Conservation (phyloP, 2,888 invertebrate genomes). For the Lamellibrachia columna region DNA sequence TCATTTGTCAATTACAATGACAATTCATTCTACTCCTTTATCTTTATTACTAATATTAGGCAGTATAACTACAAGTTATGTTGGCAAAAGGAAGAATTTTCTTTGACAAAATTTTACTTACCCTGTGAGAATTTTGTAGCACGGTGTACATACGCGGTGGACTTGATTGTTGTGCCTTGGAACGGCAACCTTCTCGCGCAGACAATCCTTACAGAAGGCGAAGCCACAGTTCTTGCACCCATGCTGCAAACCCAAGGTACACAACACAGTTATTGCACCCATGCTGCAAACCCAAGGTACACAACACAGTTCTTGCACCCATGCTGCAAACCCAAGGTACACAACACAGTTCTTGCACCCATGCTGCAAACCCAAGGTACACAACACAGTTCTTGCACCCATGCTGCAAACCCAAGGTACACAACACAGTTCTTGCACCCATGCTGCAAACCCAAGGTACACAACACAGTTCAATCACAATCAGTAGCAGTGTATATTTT, state of each 20-base stretch:
- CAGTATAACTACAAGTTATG: no score
- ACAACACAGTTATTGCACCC: neutral
- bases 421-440: no score
- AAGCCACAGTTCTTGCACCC: conserved; percentile 86
- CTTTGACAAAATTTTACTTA: conserved; percentile 38
- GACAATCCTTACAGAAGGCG: conserved; percentile 84
- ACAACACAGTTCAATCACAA: neutral
- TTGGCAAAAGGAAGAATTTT: no score
- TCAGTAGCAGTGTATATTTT: no score
- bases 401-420: neutral
- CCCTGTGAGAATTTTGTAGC: conserved; percentile 66
- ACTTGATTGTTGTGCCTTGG: conserved; percentile 73
- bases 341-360: conserved; percentile 73
- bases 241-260: conserved; percentile 70
- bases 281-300: neutral
- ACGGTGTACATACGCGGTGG: conserved; percentile 75
- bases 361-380: conserved; percentile 70
- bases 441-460: no score
- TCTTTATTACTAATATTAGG: no score
- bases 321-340: no score
- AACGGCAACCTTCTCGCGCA: conserved; percentile 77
- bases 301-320: no score
- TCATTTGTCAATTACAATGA: neutral
- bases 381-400: neutral
- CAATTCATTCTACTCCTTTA: no score